Percentiles rank a stretch among this genome's conserved stretches.
These are phyloP conservation scores for Drosophila dives DNA, from an alignment of 2,888 invertebrate genomes.

Conservation along the genomic window DNA sequence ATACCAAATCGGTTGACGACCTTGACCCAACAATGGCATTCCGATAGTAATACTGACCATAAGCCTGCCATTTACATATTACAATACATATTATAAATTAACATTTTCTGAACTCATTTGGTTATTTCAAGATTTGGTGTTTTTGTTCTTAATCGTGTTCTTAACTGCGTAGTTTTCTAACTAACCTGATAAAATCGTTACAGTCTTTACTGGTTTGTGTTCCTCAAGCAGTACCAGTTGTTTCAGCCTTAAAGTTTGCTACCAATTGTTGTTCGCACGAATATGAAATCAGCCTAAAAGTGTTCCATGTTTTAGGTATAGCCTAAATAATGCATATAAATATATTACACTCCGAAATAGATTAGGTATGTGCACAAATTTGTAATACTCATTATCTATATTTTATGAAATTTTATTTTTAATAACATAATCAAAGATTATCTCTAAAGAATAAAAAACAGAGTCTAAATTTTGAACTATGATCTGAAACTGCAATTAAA, in stretches of 20 bases:
- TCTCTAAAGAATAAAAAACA: not conserved
- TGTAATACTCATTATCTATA: not conserved
- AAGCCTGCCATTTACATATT: not conserved
- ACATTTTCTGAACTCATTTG: not conserved
- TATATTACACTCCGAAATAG: not conserved
- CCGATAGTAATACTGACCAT: not conserved
- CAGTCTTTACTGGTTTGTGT: not conserved
- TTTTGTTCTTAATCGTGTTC: not conserved
- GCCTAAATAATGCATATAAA: too few relatives aligned
- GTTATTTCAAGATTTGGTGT: not conserved
- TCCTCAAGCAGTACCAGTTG: not conserved
- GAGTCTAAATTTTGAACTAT: not conserved
- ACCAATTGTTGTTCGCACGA: not conserved
- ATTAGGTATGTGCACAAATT: not conserved
- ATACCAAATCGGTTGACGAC: constrained; percentile 28
- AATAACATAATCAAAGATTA: too few relatives aligned
- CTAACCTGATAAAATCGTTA: not conserved
- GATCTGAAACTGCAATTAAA: not conserved
- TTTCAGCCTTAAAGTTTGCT: not conserved
- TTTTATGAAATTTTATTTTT: not conserved
- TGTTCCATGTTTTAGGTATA: constrained; percentile 7
- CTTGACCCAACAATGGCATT: constrained; percentile 20
- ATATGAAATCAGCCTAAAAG: constrained; percentile 20
- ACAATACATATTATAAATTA: not conserved
- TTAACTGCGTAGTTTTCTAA: not conserved